A percentile compares a stretch with the other conserved stretches of the same genome.
phyloP scores from a whole-genome alignment of 2,888 invertebrate genomes.

The Mesoligia furuncula region DNA sequence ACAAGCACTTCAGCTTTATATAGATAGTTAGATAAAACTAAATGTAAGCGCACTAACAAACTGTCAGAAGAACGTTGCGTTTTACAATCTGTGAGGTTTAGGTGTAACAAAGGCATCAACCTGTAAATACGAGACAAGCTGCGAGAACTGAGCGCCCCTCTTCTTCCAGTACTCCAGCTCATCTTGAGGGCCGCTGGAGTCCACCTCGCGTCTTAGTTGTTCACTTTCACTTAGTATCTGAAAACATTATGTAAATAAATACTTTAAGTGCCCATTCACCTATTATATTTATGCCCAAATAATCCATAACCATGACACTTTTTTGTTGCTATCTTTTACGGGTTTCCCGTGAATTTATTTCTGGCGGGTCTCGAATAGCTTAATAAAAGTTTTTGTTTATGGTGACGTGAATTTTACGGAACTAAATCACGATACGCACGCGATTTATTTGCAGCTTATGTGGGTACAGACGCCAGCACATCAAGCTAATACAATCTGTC shows the following conservation, averaged over 20 bases:
- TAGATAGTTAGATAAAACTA: not conserved
- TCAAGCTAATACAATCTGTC: no score
- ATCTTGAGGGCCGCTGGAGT: slow-evolving; percentile 97
- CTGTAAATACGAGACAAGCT: slow-evolving; percentile 94
- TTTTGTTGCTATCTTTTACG: not conserved
- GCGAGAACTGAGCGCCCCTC: slow-evolving; percentile 97
- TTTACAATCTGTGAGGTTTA: not conserved
- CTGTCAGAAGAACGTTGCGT: not conserved
- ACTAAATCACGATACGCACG: slow-evolving; percentile 33
- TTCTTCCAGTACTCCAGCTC: slow-evolving; percentile 99
- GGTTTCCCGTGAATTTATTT: not conserved
- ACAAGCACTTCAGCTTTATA: not conserved
- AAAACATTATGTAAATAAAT: slow-evolving; percentile 11
- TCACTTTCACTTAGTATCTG: slow-evolving; percentile 96
- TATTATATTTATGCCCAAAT: not conserved
- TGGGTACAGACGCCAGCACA: no score
- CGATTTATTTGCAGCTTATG: not conserved
- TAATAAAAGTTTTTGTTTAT: slow-evolving; percentile 18
- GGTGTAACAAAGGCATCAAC: slow-evolving; percentile 73
- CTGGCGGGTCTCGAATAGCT: not conserved
- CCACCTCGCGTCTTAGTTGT: slow-evolving; percentile 97
- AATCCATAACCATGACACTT: not conserved
- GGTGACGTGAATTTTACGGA: slow-evolving; percentile 9
- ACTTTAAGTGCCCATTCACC: not conserved
- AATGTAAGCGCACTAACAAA: not conserved